Evolutionary conservation across 2,888 invertebrate species (phyloP).

Genomic region (Habroteleia sp.): DNA sequence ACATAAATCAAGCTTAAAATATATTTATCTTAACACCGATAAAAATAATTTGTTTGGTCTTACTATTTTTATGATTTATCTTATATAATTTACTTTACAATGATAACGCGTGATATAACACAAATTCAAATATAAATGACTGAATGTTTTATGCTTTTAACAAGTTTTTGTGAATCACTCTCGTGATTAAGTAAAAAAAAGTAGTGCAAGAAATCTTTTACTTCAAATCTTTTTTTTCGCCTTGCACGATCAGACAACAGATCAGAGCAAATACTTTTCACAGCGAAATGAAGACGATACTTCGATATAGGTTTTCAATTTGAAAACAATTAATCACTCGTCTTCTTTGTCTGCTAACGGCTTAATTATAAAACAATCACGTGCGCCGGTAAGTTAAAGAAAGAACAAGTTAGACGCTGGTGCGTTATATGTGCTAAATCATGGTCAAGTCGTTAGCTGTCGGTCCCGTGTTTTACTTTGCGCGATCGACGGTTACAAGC

Average conservation of each 20-base stretch:
- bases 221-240: conserved; percentile 16
- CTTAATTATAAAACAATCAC: conserved; percentile 81
- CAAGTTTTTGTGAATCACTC: conserved; percentile 16
- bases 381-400: conserved; percentile 72
- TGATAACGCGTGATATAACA: too few relatives aligned
- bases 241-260: conserved; percentile 30
- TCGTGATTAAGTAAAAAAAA: conserved; percentile 20
- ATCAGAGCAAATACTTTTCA: conserved; percentile 43
- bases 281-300: conserved; percentile 73
- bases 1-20: not conserved
- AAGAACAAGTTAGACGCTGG: conserved; percentile 68
- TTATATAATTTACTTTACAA: not conserved
- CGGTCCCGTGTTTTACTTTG: conserved; percentile 67
- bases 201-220: conserved; percentile 33
- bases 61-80: not conserved
- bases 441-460: conserved; percentile 79
- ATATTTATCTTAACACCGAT: too few relatives aligned
- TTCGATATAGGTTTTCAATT: conserved; percentile 78
- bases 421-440: conserved; percentile 79
- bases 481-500: conserved; percentile 34
- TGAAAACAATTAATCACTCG: conserved; percentile 79
- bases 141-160: conserved; percentile 7
- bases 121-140: conserved; percentile 2
- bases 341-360: conserved; percentile 74
- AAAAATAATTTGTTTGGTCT: conserved; percentile 12